Conservation (phyloP, 2,113 vertebrate genomes). For the Tragelaphus scriptus region DNA sequence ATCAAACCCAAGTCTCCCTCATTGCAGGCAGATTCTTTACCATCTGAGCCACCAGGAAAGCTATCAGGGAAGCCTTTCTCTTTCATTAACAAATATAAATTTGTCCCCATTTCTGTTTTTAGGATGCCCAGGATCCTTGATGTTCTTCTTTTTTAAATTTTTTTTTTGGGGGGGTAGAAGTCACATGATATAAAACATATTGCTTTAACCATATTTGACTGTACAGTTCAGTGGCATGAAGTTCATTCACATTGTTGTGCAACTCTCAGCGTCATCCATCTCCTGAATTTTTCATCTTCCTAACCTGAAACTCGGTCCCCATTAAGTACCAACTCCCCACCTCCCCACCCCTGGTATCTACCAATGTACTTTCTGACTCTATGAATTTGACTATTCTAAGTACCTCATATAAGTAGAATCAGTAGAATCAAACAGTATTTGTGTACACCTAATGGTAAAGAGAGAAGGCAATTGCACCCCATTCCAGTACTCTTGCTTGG, state of each 20-base stretch:
- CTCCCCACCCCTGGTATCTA: background rate
- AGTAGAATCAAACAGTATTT: background rate
- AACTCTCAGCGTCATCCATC: background rate
- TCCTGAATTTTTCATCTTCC: background rate
- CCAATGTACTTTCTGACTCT: background rate
- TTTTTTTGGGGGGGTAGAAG: background rate
- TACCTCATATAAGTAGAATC: background rate
- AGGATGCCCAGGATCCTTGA: background rate
- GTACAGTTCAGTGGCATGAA: background rate
- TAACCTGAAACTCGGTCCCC: background rate
- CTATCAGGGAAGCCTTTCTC: background rate
- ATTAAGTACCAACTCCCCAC: background rate
- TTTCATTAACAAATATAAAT: background rate
- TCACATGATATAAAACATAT: background rate
- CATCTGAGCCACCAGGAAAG: background rate
- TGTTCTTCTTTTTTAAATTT: background rate
- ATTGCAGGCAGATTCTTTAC: background rate
- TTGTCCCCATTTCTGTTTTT: background rate
- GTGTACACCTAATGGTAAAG: background rate
- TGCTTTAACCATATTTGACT: background rate
- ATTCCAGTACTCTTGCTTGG: background rate
- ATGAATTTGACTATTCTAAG: background rate
- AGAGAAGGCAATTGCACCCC: background rate
- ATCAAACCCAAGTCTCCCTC: background rate
- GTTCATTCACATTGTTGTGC: background rate